phyloP scores from a whole-genome alignment of 2,797 vertebrate genomes.

The Chloroceryle amazona region DNA sequence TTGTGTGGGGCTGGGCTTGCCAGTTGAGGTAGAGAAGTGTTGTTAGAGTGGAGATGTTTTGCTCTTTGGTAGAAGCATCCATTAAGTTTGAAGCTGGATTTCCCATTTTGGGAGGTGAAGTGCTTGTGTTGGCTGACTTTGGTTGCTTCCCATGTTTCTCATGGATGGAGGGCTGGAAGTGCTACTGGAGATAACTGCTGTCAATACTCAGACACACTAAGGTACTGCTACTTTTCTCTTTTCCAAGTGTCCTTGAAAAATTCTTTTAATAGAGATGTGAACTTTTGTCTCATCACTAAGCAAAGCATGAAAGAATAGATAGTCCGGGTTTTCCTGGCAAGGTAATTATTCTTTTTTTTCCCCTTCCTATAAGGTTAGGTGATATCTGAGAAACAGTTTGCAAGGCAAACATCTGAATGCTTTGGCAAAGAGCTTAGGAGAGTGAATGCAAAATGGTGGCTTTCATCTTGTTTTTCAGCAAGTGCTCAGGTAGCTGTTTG shows the following conservation, averaged over 20 bases:
- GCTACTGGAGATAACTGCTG: neutral
- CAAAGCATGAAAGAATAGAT: neutral
- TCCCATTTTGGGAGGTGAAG: neutral
- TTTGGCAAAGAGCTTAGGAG: neutral
- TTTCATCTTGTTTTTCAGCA: neutral
- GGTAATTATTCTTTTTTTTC: neutral
- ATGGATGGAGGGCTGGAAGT: neutral
- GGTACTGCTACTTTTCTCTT: neutral
- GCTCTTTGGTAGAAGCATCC: neutral
- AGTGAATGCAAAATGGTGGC: neutral
- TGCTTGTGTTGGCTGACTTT: accelerated
- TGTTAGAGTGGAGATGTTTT: neutral
- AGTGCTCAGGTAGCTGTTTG: neutral
- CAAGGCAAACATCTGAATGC: neutral
- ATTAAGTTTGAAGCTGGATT: neutral
- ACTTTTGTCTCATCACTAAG: neutral
- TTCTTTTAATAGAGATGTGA: neutral
- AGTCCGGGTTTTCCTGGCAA: neutral
- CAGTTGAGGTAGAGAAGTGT: accelerated
- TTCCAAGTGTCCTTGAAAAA: slow-evolving; percentile 3
- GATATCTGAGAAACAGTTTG: neutral
- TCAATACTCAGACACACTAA: neutral
- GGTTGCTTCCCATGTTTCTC: neutral
- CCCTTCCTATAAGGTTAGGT: neutral
- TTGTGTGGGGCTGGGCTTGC: neutral